Conservation (phyloP, 2,113 vertebrate genomes). For the Puntigrus tetrazona region DNA sequence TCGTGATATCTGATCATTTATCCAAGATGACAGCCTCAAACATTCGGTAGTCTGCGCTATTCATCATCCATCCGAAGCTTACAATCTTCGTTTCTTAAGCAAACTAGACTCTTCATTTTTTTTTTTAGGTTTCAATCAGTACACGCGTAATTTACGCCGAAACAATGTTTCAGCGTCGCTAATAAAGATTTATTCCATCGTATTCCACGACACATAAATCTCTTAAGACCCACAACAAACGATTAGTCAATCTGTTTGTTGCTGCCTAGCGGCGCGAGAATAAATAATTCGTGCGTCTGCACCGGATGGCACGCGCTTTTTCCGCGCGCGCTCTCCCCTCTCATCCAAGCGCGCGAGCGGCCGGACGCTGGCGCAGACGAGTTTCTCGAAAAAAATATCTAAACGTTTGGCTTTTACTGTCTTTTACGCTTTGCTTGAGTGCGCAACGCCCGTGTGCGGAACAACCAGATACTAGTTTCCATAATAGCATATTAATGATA, state of each 20-base stretch:
- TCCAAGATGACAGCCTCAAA: conserved; percentile 9
- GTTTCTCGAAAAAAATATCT: conserved; percentile 5
- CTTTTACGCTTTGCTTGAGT: not conserved
- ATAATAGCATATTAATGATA: conserved; percentile 6
- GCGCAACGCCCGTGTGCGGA: not conserved
- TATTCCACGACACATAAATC: conserved; percentile 55
- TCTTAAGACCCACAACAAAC: conserved; percentile 53
- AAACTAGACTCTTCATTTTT: not conserved
- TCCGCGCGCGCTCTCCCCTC: not conserved
- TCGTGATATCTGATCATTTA: conserved; percentile 37
- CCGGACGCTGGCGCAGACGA: not conserved
- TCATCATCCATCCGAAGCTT: not conserved
- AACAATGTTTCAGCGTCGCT: conserved; percentile 18
- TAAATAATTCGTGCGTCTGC: conserved; percentile 6
- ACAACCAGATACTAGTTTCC: not conserved
- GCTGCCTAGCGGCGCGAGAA: conserved; percentile 19
- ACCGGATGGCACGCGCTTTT: conserved; percentile 18
- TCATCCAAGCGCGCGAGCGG: not conserved
- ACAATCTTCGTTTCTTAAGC: conserved; percentile 11
- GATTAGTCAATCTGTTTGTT: conserved; percentile 51
- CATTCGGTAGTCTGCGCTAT: conserved; percentile 7
- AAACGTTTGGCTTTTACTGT: not conserved
- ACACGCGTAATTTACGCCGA: conserved; percentile 26
- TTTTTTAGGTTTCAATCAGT: not conserved
- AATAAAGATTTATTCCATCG: conserved; percentile 54